Base-by-base conservation (phyloP, 2,113 vertebrate species). In the Rafetus swinhoei region DNA sequence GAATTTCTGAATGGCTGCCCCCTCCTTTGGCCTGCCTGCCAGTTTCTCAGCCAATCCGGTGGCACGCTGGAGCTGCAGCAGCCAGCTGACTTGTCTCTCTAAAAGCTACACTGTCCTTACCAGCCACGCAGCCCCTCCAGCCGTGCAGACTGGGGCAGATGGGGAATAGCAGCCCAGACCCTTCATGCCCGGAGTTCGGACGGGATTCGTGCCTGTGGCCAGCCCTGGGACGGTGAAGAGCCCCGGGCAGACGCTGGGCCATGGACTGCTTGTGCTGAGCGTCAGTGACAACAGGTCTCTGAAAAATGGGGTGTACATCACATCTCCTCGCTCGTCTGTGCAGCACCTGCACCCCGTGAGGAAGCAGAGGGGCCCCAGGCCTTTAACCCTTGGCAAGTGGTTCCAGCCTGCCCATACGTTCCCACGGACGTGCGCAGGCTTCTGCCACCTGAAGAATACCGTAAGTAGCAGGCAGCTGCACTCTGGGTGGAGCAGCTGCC, bases 1-100 rank as follows among this genome's bases (percentile, higher is more conserved):
- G 16, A 85, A 25, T 96, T 93, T 88, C 0, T 94, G 89, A 97
- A 97, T 97, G 96, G 95, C 69, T 77, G 92, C 0, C 50, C 60
- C 89, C 87, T 81, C 94, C 93, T 89, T 76, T 24, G 3, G 1
- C 45, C 62, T 87, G 79, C 72, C 60, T 32, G 10, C 90, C 52
- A 32, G 29, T 18, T 29, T 12, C 11, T 74, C 59, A 72, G 2
- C 96, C 95, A 96, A 97, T 96, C 95, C 12, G 7, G 55, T 57
- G 81, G 24, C 35, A 25, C 1, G 14, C 52, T 54, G 52, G 55
- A 54, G 52, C 79, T 55, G 79, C 53, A 32, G 72, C 72, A 6
- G 50, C 56, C 82, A 7, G 16, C 79, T 35, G 81, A 2, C 12
- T 5, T 32, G 3, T 4, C 35, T 2, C 85, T 92, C 92, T 97